These are phyloP conservation scores for Clupea harengus DNA, from an alignment of 2,113 vertebrate species.

Conservation along the genomic window DNA sequence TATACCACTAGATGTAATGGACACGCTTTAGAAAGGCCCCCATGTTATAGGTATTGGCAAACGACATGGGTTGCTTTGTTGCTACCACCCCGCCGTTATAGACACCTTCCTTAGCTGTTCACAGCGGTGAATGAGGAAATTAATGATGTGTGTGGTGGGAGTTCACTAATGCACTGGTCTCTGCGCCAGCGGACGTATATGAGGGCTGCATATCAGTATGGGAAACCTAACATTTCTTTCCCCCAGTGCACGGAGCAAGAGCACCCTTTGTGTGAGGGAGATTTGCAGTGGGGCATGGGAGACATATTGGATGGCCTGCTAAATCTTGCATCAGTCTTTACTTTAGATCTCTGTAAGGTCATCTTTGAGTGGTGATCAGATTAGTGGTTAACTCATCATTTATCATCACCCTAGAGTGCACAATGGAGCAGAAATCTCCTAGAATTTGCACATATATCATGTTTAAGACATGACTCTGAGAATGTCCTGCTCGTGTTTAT, in stretches of 20 bases:
- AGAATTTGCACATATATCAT: constrained; percentile 12
- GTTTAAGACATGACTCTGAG: background rate
- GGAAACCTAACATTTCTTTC: background rate
- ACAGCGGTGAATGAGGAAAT: constrained; percentile 55
- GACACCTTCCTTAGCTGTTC: constrained; percentile 52
- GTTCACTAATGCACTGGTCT: constrained; percentile 30
- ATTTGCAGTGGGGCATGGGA: background rate
- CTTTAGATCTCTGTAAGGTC: constrained; percentile 9
- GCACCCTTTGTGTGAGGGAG: background rate
- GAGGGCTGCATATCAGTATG: background rate
- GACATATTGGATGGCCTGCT: background rate
- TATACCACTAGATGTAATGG: background rate
- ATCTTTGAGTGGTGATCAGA: constrained; percentile 14
- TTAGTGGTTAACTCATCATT: constrained; percentile 1
- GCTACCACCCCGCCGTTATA: constrained; percentile 47
- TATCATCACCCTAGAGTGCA: background rate
- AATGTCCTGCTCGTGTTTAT: constrained; percentile 3
- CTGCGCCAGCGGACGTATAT: background rate
- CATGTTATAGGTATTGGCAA: background rate
- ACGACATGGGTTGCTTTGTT: constrained; percentile 37
- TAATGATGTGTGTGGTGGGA: constrained; percentile 51
- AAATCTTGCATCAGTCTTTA: constrained; percentile 7
- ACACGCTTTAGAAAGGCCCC: background rate
- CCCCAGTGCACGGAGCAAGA: background rate
- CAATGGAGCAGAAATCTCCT: background rate